Percentiles rank a stretch among this genome's conserved stretches.
phyloP scores from a whole-genome alignment of 2,113 vertebrate genomes.

The Microcebus jonahi region DNA sequence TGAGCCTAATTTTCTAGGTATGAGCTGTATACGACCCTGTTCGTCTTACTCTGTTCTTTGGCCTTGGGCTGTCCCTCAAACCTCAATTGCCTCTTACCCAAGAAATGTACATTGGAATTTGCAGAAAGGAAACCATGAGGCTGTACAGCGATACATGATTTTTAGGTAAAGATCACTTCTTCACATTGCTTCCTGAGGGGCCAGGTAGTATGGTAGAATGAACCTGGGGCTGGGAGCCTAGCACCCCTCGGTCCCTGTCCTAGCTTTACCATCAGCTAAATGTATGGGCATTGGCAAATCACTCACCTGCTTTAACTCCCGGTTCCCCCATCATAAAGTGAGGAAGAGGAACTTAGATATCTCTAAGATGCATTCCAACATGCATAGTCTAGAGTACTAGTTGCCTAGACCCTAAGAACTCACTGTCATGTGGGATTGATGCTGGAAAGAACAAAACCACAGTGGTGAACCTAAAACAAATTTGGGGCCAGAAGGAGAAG shows the following conservation, averaged over 20 bases:
- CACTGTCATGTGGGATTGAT: neutral
- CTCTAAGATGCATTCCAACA: neutral
- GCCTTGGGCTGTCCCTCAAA: neutral
- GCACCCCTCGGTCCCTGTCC: neutral
- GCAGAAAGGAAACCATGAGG: neutral
- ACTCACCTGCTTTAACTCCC: neutral
- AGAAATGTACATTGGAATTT: neutral
- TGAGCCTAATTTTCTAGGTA: neutral
- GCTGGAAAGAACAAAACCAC: neutral
- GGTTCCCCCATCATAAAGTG: neutral
- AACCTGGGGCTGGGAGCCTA: neutral
- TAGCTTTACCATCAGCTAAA: neutral
- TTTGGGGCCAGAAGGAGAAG: neutral
- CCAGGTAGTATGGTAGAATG: neutral
- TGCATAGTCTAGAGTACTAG: neutral
- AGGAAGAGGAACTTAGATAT: neutral
- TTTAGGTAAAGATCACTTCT: neutral
- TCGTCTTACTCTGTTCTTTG: neutral
- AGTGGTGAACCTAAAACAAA: neutral
- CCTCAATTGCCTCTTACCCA: neutral
- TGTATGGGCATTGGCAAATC: neutral
- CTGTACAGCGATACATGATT: neutral
- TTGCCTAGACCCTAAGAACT: neutral
- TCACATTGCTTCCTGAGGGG: neutral
- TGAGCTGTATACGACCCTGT: neutral